Evolutionary conservation across 2,797 vertebrate species (phyloP), one percentile per base, ranked within the genome.

Genomic region (Philypnodon macrostomus): DNA sequence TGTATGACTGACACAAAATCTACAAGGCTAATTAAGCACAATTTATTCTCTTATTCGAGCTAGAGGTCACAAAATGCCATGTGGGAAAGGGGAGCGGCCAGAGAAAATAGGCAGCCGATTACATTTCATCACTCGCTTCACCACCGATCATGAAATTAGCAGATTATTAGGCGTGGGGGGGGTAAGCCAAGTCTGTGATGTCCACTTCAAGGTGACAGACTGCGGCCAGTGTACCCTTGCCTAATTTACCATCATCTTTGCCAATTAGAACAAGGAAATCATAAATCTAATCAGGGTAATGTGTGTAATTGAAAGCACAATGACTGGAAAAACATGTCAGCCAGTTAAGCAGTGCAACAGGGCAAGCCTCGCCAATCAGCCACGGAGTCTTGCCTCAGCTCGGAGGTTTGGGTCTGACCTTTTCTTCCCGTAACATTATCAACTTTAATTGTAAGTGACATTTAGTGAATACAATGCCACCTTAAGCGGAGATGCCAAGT

Each of bases 381-480:
- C 77, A 19, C 58, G 65, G 72, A 71, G 69, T 68, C 67, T 49
- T 32, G 7, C 42, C 70, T 58, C 26, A 34, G 58, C 75, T 14
- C 68, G 50, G 73, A 77, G 79, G 79, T 82, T 76, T 74, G 51
- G 33, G 26, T 57, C 54, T 89, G 87, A 91, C 90, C 90, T 91
- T 90, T 89, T 79, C 83, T n/a, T n/a, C 38, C 55, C 27, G 74
- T 81, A 87, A 79, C 81, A 88, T 87, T 87, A 89, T 88, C 85
- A 86, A 69, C 77, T 86, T 87, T 89, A 90, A 91, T 91, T 90
- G 84, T 83, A 58, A 85, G 80, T 90, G 89, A 90, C 87, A 90
- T 90, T 90, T 88, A 84, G 60, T 72, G 81, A 89, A 88, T 83
- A 90, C 86, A 81, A 84, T 68, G 84, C 52, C 81, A 73, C 66